Evolutionary conservation across 1,140 invertebrate species (phyloP).

Genomic region (Hesperophylax magnus): DNA sequence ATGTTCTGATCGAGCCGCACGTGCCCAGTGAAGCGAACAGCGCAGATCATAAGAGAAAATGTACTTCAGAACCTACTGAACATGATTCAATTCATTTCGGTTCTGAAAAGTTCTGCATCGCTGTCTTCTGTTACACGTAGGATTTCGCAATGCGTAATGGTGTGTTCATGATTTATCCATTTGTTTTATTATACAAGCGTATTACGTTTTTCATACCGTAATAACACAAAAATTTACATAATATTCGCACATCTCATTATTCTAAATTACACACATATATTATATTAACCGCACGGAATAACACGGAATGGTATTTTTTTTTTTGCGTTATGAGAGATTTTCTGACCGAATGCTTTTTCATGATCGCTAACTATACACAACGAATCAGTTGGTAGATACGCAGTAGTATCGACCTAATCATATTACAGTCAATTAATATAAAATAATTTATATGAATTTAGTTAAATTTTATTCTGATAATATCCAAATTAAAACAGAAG

Average conservation of each 20-base stretch:
- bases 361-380: too few relatives aligned
- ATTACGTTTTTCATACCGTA: conserved; percentile 15
- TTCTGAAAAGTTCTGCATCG: not conserved
- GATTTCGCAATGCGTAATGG: conserved; percentile 13
- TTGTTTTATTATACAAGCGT: conserved; percentile 11
- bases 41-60: not conserved
- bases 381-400: too few relatives aligned
- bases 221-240: conserved; percentile 2
- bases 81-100: conserved; percentile 2
- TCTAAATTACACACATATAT: not conserved
- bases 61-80: not conserved
- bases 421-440: too few relatives aligned
- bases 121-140: not conserved
- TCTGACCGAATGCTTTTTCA: too few relatives aligned
- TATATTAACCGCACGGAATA: conserved; percentile 5
- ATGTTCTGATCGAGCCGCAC: too few relatives aligned
- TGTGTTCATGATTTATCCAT: conserved; percentile 1
- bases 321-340: too few relatives aligned
- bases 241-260: conserved; percentile 9
- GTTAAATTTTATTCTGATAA: too few relatives aligned
- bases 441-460: too few relatives aligned
- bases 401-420: too few relatives aligned
- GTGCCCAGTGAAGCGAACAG: too few relatives aligned
- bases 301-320: not conserved
- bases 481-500: too few relatives aligned